Evolutionary conservation across 2,113 vertebrate genomes (phyloP).

Genomic region (Bubalus kerabau): DNA sequence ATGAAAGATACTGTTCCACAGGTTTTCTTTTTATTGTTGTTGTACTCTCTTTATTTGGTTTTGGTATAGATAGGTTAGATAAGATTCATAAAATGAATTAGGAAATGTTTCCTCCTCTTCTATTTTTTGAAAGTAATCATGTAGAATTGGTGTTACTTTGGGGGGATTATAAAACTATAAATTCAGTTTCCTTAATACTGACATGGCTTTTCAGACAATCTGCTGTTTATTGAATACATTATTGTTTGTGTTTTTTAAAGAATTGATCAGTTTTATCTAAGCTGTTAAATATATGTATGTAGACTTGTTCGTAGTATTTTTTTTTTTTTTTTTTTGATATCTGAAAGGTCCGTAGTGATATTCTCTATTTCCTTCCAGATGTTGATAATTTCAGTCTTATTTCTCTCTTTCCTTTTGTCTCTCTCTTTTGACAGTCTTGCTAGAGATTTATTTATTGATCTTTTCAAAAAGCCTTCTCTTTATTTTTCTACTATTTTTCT

Average conservation of each 20-base stretch:
- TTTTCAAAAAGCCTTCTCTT: neutral
- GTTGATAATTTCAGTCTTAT: neutral
- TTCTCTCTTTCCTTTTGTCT: neutral
- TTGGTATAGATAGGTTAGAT: neutral
- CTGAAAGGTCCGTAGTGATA: neutral
- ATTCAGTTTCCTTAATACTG: neutral
- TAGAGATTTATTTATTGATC: neutral
- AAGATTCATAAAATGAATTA: neutral
- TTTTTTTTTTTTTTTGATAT: neutral
- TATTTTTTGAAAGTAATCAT: neutral
- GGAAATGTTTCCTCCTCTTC: neutral
- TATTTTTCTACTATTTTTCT: neutral
- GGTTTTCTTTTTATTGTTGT: neutral
- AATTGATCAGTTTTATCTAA: neutral
- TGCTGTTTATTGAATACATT: neutral
- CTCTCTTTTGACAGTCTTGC: neutral
- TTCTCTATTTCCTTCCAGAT: neutral
- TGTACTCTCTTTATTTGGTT: neutral
- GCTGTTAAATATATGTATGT: neutral
- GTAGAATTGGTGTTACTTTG: neutral
- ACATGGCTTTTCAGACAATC: neutral
- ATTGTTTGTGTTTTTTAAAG: neutral
- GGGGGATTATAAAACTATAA: neutral
- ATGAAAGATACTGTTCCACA: neutral
- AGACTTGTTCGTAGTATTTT: neutral